phyloP scores from a whole-genome alignment of 2,113 vertebrate species.

The Chloebia gouldiae region DNA sequence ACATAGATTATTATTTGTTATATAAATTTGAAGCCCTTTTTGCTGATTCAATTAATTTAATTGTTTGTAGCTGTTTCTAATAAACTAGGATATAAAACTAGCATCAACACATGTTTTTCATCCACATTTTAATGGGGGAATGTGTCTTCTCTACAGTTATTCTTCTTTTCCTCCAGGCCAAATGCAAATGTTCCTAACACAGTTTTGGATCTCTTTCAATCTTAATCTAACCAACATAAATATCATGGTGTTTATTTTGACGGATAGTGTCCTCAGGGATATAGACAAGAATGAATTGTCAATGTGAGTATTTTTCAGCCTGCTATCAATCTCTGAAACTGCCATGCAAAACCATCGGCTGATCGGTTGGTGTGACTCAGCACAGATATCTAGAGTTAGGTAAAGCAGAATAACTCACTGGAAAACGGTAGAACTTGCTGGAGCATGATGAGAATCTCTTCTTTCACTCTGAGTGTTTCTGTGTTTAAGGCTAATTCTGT shows the following conservation, averaged over 20 bases:
- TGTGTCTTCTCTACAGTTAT: not conserved
- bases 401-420: not conserved
- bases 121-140: not conserved
- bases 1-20: not conserved
- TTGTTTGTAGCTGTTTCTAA: not conserved
- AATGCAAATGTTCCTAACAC: not conserved
- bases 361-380: not conserved
- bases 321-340: not conserved
- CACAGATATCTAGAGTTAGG: not conserved
- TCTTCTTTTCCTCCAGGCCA: not conserved
- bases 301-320: not conserved
- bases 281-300: not conserved
- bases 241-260: slow-evolving; percentile 10
- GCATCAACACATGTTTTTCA: not conserved
- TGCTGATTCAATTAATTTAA: not conserved
- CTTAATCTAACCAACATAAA: not conserved
- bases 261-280: not conserved
- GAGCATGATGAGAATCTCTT: not conserved
- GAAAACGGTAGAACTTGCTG: not conserved
- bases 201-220: not conserved
- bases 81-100: not conserved
- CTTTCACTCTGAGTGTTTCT: not conserved
- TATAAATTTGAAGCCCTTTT: not conserved
- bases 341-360: not conserved
- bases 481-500: not conserved